A percentile compares a stretch with the other conserved stretches of the same genome.
Conservation (phyloP, 1,140 invertebrate genomes). For the Drosophila nannoptera region DNA sequence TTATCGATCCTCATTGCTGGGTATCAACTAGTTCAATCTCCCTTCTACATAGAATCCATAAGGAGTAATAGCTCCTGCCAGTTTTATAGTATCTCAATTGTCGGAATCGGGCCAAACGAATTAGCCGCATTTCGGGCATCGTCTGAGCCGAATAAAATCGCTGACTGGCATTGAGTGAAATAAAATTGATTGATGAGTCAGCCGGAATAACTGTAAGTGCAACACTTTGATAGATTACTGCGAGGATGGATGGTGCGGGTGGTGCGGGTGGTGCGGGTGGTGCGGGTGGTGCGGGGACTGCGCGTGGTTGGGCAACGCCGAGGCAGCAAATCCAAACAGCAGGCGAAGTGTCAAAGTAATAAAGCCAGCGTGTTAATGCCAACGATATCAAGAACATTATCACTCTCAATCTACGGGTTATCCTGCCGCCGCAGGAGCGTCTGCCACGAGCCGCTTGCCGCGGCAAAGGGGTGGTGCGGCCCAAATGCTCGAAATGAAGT, state of each 20-base stretch:
- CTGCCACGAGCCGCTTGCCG: constrained; percentile 58
- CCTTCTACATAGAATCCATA: neutral
- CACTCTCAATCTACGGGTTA: constrained; percentile 8
- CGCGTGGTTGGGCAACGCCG: neutral
- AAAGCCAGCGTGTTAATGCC: constrained; percentile 38
- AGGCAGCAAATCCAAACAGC: constrained; percentile 35
- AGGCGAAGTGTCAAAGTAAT: constrained; percentile 59
- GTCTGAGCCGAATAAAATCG: constrained; percentile 37
- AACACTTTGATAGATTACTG: constrained; percentile 75
- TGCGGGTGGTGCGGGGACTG: no score
- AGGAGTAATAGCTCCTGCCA: neutral
- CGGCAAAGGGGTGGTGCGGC: constrained; percentile 52
- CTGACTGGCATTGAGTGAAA: constrained; percentile 57
- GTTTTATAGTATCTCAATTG: constrained; percentile 23
- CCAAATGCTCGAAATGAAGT: constrained; percentile 19
- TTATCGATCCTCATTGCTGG: no score
- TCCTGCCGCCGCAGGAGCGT: constrained; percentile 21
- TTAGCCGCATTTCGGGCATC: constrained; percentile 12
- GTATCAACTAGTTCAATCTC: no score
- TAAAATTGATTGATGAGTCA: constrained; percentile 72
- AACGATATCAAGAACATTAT: constrained; percentile 49
- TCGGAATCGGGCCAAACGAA: constrained; percentile 17
- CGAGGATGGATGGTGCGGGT: constrained; percentile 3
- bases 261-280: no score
- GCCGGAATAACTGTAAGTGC: constrained; percentile 36